phyloP scores from a whole-genome alignment of 1,140 invertebrate genomes.

The Heliothis subflexa region DNA sequence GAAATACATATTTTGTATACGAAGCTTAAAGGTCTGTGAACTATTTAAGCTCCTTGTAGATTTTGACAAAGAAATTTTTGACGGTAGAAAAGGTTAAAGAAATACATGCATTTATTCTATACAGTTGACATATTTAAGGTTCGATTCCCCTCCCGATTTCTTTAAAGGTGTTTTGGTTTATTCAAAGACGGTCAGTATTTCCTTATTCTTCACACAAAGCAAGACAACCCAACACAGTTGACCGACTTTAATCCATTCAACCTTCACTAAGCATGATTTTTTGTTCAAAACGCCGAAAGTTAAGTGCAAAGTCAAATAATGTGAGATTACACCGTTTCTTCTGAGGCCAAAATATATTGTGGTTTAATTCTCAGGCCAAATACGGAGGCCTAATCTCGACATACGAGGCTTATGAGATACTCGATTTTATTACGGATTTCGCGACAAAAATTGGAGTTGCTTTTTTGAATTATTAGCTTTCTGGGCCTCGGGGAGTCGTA shows the following conservation, averaged over 20 bases:
- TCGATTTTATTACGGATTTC: constrained; percentile 29
- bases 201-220: neutral
- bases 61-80: too few relatives aligned
- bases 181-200: neutral
- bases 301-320: constrained; percentile 40
- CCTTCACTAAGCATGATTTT: constrained; percentile 21
- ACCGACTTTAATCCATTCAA: constrained; percentile 28
- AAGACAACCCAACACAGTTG: constrained; percentile 24
- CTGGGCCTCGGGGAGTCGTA: constrained; percentile 7
- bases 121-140: too few relatives aligned
- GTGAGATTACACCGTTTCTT: neutral
- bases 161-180: neutral
- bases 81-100: too few relatives aligned
- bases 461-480: constrained; percentile 28
- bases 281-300: constrained; percentile 32
- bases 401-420: constrained; percentile 21
- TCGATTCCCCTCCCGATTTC: too few relatives aligned
- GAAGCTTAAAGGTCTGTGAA: neutral
- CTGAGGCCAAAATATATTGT: constrained; percentile 24
- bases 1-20: too few relatives aligned
- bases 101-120: too few relatives aligned
- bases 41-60: neutral
- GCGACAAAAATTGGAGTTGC: constrained; percentile 31
- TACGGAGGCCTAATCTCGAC: constrained; percentile 27
- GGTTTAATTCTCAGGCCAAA: constrained; percentile 32